Percentiles rank a stretch among this genome's conserved stretches.
phyloP scores from a whole-genome alignment of 2,797 vertebrate genomes.

The Epinephelus coioides region DNA sequence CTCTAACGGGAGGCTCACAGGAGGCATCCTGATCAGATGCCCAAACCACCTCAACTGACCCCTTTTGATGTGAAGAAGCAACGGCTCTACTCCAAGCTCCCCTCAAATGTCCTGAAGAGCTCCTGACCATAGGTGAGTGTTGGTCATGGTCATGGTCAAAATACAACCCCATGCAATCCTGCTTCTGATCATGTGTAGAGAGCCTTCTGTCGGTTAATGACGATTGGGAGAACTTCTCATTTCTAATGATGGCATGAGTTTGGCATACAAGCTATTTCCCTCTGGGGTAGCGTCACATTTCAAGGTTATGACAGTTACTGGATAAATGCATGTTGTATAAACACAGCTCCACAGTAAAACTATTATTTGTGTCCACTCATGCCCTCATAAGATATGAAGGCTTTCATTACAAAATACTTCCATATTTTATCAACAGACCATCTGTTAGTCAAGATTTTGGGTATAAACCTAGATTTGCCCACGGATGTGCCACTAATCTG shows the following conservation, averaged over 20 bases:
- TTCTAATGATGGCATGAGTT: neutral
- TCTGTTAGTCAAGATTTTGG: conserved; percentile 10
- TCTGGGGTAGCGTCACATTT: neutral
- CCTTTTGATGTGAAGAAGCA: too few species aligned
- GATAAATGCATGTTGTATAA: conserved; percentile 10
- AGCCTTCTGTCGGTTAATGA: neutral
- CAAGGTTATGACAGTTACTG: conserved; percentile 11
- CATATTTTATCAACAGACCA: conserved; percentile 33
- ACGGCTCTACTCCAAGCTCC: too few species aligned
- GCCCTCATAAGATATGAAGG: neutral
- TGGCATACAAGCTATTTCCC: neutral
- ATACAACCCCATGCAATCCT: neutral
- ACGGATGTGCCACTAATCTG: conserved; percentile 35
- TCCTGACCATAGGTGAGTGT: too few species aligned
- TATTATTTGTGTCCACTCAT: neutral
- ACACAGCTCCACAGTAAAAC: neutral
- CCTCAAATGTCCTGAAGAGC: too few species aligned
- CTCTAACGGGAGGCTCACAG: too few species aligned
- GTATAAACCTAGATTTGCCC: conserved; percentile 28
- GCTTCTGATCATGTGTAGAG: neutral
- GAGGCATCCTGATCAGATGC: too few species aligned
- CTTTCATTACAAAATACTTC: conserved; percentile 11
- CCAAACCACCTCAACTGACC: too few species aligned
- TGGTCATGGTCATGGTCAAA: neutral
- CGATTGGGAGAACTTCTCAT: neutral